Evolutionary conservation across 1,140 invertebrate species (phyloP), one percentile per base, ranked within the genome.

Genomic region (Ips nitidus): DNA sequence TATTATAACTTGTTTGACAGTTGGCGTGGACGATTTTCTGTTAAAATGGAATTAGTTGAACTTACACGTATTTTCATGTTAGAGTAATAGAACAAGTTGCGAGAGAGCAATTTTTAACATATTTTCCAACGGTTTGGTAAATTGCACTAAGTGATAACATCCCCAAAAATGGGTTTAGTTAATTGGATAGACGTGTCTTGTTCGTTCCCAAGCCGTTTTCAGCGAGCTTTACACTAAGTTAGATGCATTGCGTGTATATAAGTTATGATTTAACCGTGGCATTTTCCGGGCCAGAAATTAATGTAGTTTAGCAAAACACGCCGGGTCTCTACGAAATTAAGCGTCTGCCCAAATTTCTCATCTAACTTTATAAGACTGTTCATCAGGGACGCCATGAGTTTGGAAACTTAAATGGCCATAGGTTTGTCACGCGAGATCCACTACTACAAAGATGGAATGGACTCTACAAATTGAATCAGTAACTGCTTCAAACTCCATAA

Each of bases 1-100:
- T 56, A 65, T 65, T 65, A 55, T 65, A 45, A 37, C 39, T 53
- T 65, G 52, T 65, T 65, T 65, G 62, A 65, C 62, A 52, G 37
- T 62, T 62, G 22, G 22, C 22, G 22, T 22, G 22, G 22, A 22
- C 22, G 22, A 22, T 22, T 22, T 22, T 22, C 22, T 22, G 22
- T 22, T 22, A 22, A 22, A 22, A 22, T 22, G 22, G 22, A 22
- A 22, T 22, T 22, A 22, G 22, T 22, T 22, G 22, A 22, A 22
- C 22, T 22, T 22, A n/a, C n/a, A n/a, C n/a, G n/a, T n/a, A 22
- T 22, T 22, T 22, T 22, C 22, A 22, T 22, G 22, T 22, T 22
- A 22, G 22, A 22, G 22, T 22, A 22, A 22, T 22, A 22, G 22
- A 22, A 22, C 22, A 22, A 22, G 22, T 22, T 22, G 22, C 22